Base-by-base conservation (phyloP, 1,140 invertebrate genomes). In the Aphaenogaster ashmeadi region DNA sequence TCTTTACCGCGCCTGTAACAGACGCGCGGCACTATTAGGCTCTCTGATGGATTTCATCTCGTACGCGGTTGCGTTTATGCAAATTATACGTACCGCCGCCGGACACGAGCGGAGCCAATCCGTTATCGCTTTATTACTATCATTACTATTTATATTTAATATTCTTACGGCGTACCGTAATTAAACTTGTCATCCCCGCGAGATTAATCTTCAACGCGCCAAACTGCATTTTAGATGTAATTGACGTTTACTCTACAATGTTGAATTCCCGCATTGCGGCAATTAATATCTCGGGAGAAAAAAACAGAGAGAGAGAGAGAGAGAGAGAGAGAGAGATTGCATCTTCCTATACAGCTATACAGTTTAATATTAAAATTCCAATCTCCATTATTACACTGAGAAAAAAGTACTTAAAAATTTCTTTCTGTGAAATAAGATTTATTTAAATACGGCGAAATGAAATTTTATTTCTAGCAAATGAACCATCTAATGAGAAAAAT, bases 131-230 rank as follows among this genome's bases (percentile, higher is more conserved):
- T 54, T 69, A 69, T 56, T 27, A 80, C 58, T 80, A 54, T 80
- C 62, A 69, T 80, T 80, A 80, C 66, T 69, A 69, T 54, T 52
- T 80, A 21, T 80, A 80, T 80, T 80, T 67, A 67, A 80, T 80
- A 67, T 38, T 13, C 60, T 66, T 36, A 66, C 27, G 18, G 36
- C 8, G 33, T 36, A 9, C 27, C 44, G 18, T 38, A 54, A 80
- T 80, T 80, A 80, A 80, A 36, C 47, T 52, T 58, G 78, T 80
- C 78, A 52, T 54, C 62, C 47, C 27, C 1, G 18, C 41, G 52
- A 58, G 52, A 83, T 83, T 80, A 54, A 58, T 83, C 18, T 6
- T 2, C 47, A 33, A 33, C 11, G 41, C 9, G 44, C 44, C 38
- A 62, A 44, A 13, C 15, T 33, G 75, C 56, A n/a, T 15, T n/a